These are phyloP conservation scores for Meghimatium bilineatum DNA, from an alignment of 2,888 invertebrate species.

Conservation along the genomic window DNA sequence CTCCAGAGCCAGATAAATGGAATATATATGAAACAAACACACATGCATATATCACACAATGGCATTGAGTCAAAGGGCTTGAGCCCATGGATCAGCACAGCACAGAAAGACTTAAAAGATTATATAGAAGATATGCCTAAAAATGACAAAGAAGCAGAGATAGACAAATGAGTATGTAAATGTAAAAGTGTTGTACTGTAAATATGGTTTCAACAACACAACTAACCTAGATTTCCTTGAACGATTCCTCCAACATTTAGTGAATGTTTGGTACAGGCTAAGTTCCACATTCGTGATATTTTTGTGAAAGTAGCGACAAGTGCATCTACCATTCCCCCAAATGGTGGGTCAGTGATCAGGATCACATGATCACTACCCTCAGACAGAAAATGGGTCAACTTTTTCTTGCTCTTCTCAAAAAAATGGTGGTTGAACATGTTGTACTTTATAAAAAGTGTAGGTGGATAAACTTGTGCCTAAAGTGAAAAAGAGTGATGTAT, in stretches of 20 bases:
- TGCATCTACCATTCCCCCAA: slow-evolving; percentile 91
- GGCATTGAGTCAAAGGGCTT: no score
- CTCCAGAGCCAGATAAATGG: no score
- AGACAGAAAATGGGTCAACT: slow-evolving; percentile 73
- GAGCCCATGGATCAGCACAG: no score
- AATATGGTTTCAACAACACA: not conserved
- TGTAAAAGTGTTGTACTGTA: no score
- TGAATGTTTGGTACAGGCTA: not conserved
- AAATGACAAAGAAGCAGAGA: no score
- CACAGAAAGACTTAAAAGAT: no score
- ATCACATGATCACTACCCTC: slow-evolving; percentile 73
- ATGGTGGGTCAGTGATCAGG: slow-evolving; percentile 86
- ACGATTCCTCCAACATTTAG: not conserved
- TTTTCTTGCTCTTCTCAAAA: slow-evolving; percentile 79
- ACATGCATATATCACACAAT: no score
- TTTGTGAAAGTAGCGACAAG: slow-evolving; percentile 83
- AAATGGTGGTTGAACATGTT: slow-evolving; percentile 94
- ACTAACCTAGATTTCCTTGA: not conserved
- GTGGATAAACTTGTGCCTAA: slow-evolving; percentile 77
- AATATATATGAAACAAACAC: no score
- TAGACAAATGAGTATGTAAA: no score
- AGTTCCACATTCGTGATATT: slow-evolving; percentile 58
- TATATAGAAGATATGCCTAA: no score
- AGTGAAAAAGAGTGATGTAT: slow-evolving; percentile 43
- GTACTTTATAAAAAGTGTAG: slow-evolving; percentile 85